phyloP scores from a whole-genome alignment of 2,888 invertebrate species.

The Nemoura dubitans region DNA sequence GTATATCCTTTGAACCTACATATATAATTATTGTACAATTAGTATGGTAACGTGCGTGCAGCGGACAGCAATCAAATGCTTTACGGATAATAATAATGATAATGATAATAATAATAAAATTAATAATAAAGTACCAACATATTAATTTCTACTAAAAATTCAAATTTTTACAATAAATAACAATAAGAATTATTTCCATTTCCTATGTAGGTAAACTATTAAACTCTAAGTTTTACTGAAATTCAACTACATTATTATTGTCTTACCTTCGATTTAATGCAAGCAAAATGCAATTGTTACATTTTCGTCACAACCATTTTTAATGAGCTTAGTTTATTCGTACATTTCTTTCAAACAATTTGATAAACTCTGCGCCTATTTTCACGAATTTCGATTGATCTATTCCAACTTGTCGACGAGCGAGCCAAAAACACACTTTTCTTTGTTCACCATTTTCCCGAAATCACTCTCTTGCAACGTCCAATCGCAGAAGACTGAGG shows the following conservation, averaged over 20 bases:
- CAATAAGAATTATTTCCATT: neutral
- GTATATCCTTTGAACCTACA: neutral
- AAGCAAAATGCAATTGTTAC: slow-evolving; percentile 8
- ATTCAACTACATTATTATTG: neutral
- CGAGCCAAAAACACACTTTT: neutral
- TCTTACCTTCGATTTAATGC: slow-evolving; percentile 15
- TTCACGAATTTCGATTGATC: neutral
- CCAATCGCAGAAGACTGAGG: neutral
- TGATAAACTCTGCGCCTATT: neutral
- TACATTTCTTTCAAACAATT: neutral
- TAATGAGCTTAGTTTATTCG: slow-evolving; percentile 8
- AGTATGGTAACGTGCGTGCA: neutral
- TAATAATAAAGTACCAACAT: neutral
- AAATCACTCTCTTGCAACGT: neutral
- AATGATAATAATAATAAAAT: neutral
- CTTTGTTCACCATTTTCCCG: neutral
- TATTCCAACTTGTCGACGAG: neutral
- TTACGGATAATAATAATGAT: neutral
- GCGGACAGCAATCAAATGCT: neutral
- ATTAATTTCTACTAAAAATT: neutral
- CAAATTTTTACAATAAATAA: neutral
- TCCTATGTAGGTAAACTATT: neutral
- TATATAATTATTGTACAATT: neutral
- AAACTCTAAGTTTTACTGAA: neutral
- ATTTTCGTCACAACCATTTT: slow-evolving; percentile 31